A percentile compares a stretch with the other conserved stretches of the same genome.
phyloP scores from a whole-genome alignment of 2,113 vertebrate genomes.

The Sterrhoptilus dennistouni region DNA sequence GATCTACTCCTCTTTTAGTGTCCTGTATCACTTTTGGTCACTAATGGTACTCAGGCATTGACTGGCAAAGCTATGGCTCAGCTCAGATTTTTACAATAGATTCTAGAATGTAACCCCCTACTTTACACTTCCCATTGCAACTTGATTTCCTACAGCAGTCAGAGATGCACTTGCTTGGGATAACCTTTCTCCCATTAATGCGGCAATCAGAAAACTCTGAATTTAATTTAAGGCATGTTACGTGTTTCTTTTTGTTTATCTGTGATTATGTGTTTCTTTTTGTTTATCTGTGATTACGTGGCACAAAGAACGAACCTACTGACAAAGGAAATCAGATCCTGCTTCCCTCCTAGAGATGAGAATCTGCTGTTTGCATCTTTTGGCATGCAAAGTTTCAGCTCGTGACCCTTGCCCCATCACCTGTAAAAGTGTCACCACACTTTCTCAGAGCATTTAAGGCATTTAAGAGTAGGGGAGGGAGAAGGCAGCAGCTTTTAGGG shows the following conservation, averaged over 20 bases:
- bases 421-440: slow-evolving; percentile 57
- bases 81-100: not conserved
- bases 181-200: not conserved
- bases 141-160: not conserved
- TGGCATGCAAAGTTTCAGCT: slow-evolving; percentile 42
- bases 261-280: not conserved
- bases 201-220: not conserved
- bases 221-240: not conserved
- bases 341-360: not conserved
- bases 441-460: slow-evolving; percentile 63
- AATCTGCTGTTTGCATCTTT: slow-evolving; percentile 48
- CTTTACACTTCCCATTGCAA: not conserved
- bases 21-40: not conserved
- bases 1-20: not conserved
- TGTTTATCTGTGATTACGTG: not conserved
- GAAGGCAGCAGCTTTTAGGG: slow-evolving; percentile 58
- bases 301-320: not conserved
- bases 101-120: not conserved
- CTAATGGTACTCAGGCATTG: not conserved
- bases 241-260: not conserved
- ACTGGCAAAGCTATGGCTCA: not conserved
- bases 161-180: not conserved
- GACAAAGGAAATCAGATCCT: not conserved
- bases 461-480: slow-evolving; percentile 56
- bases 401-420: slow-evolving; percentile 46